Evolutionary conservation across 2,113 vertebrate genomes (phyloP).

Genomic region (Actinemys pallida): DNA sequence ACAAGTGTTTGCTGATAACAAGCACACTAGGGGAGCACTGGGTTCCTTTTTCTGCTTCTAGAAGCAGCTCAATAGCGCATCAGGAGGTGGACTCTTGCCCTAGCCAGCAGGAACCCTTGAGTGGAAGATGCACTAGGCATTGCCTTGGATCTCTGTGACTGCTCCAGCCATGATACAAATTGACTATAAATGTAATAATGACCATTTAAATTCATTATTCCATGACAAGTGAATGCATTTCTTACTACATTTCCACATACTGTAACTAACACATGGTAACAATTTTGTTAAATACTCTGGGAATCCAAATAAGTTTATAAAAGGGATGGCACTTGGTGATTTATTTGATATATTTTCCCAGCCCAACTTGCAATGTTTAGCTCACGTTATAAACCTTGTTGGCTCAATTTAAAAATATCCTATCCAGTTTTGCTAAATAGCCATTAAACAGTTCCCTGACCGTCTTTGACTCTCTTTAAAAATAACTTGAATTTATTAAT

Average conservation of each 20-base stretch:
- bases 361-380: neutral
- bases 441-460: slow-evolving; percentile 57
- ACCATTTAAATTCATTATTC: neutral
- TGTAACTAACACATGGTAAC: neutral
- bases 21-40: neutral
- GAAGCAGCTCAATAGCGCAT: neutral
- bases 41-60: neutral
- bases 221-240: neutral
- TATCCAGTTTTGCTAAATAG: slow-evolving; percentile 17
- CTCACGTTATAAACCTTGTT: neutral
- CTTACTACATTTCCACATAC: neutral
- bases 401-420: slow-evolving; percentile 22
- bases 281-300: neutral
- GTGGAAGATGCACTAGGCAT: neutral
- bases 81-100: neutral
- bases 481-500: slow-evolving; percentile 70
- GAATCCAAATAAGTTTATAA: neutral
- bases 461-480: slow-evolving; percentile 32
- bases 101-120: neutral
- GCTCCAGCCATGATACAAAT: neutral
- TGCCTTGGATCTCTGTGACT: neutral
- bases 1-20: neutral
- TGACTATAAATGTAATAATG: neutral
- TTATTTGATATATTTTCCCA: neutral
- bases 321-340: neutral